Evolutionary conservation across 2,113 vertebrate species (phyloP), one percentile per base, ranked within the genome.

Genomic region (Pristiophorus japonicus): DNA sequence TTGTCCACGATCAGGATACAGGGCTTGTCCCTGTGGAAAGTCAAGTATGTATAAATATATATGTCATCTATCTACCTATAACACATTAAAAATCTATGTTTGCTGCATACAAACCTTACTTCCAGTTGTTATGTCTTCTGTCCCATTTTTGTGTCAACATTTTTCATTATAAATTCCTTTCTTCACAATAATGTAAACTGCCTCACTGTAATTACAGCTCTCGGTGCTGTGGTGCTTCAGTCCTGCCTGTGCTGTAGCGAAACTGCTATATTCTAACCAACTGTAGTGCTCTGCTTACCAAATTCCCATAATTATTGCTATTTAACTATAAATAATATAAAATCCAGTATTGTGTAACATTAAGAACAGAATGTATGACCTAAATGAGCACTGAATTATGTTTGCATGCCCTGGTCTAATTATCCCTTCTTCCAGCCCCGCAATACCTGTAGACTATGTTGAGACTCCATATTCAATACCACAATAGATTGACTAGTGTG

Each of bases 21-120:
- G 99, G n/a, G 97, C 97, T 95, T 99, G 99, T 97, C 99, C 98
- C 0, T 99, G 99, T 96, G 98, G 98, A 90, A 99, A 99, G 96
- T 98, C 98, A 97, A 99, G 99, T 99, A 94, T 97, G 97, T 94
- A 1, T n/a, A n/a, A n/a, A n/a, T 18, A 59, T 24, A 66, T 24
- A 34, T 24, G 10, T 70, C 62, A 42, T 78, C 27, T 14, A 38
- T 78, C n/a, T 81, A 38, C 34, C n/a, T 81, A 42, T 38, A 14
- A 45, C 5, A 24, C 20, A 27, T 81, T 45, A 87, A 51, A 55
- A 27, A 42, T 87, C 47, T 84, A 5, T 12, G 45, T 88, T 88
- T 90, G 30, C 30, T 18, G 4, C n/a, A 30, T 38, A 38, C 18
- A 65, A 38, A 38, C 20, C 88, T 91, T 91, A 2, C 22, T 88